These are phyloP conservation scores for Colletes collaris DNA, from an alignment of 2,888 invertebrate species.

Conservation along the genomic window DNA sequence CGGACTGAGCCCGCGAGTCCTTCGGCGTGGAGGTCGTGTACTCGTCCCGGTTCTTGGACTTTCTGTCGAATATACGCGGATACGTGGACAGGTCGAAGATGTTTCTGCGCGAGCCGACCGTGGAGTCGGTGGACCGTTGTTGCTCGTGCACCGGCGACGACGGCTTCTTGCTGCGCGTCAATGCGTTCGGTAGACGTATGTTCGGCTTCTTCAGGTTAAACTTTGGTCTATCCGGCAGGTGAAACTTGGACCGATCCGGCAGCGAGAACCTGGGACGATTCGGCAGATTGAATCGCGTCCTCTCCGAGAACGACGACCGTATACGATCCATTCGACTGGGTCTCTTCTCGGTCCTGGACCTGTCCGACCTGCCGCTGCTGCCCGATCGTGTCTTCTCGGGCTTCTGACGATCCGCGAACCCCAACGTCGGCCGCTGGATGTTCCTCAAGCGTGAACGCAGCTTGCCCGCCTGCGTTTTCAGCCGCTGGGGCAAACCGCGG, in stretches of 20 bases:
- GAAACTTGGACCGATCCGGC: constrained; percentile 84
- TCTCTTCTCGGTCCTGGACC: constrained; percentile 70
- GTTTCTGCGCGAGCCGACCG: constrained; percentile 84
- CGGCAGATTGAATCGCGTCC: constrained; percentile 84
- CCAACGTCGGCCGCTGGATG: constrained; percentile 85
- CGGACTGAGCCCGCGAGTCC: constrained; percentile 81
- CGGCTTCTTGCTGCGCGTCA: constrained; percentile 47
- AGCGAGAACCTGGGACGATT: constrained; percentile 86
- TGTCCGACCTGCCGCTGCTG: constrained; percentile 69
- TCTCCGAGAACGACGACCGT: constrained; percentile 86
- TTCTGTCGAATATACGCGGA: constrained; percentile 87
- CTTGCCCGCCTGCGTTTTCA: constrained; percentile 89
- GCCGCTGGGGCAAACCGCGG: constrained; percentile 84
- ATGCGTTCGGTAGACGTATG: constrained; percentile 81
- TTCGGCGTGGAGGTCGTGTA: constrained; percentile 85
- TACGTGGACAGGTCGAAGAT: constrained; percentile 91
- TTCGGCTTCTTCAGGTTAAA: constrained; percentile 84
- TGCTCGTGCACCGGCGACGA: constrained; percentile 18
- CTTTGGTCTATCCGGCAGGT: constrained; percentile 84
- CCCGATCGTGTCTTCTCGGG: constrained; percentile 78
- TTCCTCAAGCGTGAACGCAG: constrained; percentile 88
- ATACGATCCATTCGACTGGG: constrained; percentile 85
- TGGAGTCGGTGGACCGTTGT: constrained; percentile 84
- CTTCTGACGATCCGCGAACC: constrained; percentile 80
- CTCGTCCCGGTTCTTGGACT: constrained; percentile 78